Evolutionary conservation across 2,888 invertebrate species (phyloP).

Genomic region (Prenolepis imparis): DNA sequence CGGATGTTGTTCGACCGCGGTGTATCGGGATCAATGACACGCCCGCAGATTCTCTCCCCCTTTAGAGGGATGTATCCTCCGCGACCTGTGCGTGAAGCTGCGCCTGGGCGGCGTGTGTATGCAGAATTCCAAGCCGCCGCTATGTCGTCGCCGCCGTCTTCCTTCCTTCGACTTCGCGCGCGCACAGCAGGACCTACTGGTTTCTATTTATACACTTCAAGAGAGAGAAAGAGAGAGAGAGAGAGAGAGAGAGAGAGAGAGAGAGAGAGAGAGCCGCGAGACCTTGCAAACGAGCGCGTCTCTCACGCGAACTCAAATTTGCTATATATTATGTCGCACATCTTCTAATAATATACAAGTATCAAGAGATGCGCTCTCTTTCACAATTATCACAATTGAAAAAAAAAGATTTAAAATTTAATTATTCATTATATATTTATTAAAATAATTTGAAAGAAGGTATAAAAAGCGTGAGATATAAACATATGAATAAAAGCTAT

Average conservation of each 20-base stretch:
- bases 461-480: background rate
- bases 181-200: slow-evolving; percentile 83
- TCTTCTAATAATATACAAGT: background rate
- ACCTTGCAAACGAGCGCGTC: slow-evolving; percentile 73
- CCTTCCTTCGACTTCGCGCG: slow-evolving; percentile 73
- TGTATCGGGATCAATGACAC: slow-evolving; percentile 82
- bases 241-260: background rate
- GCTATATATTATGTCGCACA: slow-evolving; percentile 10
- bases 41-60: slow-evolving; percentile 75
- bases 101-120: slow-evolving; percentile 68
- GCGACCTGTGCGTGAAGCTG: slow-evolving; percentile 76
- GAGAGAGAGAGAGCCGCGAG: slow-evolving; percentile 60
- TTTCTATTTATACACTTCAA: slow-evolving; percentile 83
- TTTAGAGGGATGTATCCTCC: slow-evolving; percentile 64
- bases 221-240: too few relatives aligned
- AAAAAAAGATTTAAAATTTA: background rate
- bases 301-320: slow-evolving; percentile 34
- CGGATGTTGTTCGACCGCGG: slow-evolving; percentile 71
- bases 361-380: background rate
- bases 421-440: background rate
- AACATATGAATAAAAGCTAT: background rate
- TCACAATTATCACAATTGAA: too few relatives aligned
- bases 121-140: slow-evolving; percentile 79
- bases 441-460: background rate
- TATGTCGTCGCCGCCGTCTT: slow-evolving; percentile 66